Evolutionary conservation across 2,797 vertebrate genomes (phyloP).

Genomic region (Onychomys torridus): DNA sequence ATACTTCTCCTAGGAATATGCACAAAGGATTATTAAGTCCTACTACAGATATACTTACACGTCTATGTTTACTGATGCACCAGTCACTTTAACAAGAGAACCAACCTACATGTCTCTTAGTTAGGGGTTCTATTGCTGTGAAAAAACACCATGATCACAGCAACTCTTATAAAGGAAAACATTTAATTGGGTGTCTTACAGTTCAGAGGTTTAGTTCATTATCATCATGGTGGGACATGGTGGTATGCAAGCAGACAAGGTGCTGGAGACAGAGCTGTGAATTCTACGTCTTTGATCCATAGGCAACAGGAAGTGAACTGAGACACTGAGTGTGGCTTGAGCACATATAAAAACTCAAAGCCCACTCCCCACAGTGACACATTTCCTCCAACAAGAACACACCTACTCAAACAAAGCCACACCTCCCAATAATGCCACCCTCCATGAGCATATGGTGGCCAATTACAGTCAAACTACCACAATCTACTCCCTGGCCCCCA

Average conservation of each 20-base stretch:
- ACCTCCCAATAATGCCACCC: not conserved
- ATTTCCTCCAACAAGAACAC: not conserved
- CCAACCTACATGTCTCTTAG: not conserved
- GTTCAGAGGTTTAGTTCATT: not conserved
- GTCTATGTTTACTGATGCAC: not conserved
- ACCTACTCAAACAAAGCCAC: not conserved
- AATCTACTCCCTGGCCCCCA: not conserved
- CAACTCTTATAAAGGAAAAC: not conserved
- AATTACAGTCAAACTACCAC: not conserved
- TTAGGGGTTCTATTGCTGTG: not conserved
- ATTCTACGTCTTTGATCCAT: not conserved
- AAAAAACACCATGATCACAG: not conserved
- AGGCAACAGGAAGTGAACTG: not conserved
- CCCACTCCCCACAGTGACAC: not conserved
- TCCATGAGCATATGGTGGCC: not conserved
- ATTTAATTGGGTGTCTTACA: not conserved
- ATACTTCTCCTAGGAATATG: not conserved
- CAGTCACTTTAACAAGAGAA: not conserved
- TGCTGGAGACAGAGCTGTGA: not conserved
- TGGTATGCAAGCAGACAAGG: not conserved
- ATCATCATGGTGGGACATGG: not conserved
- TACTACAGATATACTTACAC: not conserved
- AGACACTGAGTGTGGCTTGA: not conserved
- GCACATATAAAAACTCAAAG: not conserved
- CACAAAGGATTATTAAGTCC: not conserved